Conservation (phyloP, 2,888 invertebrate species). For the Toxonevra muliebris region DNA sequence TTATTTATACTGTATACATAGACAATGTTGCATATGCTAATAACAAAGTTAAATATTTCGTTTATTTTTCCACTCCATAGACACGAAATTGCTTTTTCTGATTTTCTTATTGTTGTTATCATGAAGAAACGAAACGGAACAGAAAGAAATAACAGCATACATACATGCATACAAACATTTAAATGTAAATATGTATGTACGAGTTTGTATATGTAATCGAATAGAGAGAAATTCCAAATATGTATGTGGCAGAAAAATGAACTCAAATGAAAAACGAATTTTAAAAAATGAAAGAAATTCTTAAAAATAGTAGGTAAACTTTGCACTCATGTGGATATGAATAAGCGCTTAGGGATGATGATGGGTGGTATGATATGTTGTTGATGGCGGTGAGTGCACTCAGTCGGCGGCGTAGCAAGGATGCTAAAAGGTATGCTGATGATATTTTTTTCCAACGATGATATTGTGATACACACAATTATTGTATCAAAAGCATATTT, state of each 20-base stretch:
- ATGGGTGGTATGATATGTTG: constrained; percentile 1
- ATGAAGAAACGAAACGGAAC: constrained; percentile 12
- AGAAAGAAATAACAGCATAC: neutral
- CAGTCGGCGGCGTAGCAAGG: constrained; percentile 17
- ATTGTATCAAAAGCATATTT: constrained; percentile 66
- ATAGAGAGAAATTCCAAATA: too few species aligned
- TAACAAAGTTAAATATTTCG: constrained; percentile 42
- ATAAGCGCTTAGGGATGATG: constrained; percentile 14
- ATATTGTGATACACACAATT: constrained; percentile 39
- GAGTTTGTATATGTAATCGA: neutral
- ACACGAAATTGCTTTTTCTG: constrained; percentile 55
- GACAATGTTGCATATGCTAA: constrained; percentile 39
- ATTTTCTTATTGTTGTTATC: constrained; percentile 8
- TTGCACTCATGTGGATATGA: neutral
- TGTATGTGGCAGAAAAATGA: constrained; percentile 27
- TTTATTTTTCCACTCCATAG: constrained; percentile 46
- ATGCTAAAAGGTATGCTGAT: constrained; percentile 30
- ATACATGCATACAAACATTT: constrained; percentile 1
- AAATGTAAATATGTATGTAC: neutral
- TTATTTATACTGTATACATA: neutral
- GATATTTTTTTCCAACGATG: constrained; percentile 13
- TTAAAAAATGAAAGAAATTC: constrained; percentile 9
- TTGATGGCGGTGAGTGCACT: too few species aligned
- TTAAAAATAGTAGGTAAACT: neutral
- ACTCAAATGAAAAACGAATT: constrained; percentile 38